phyloP scores from a whole-genome alignment of 2,888 invertebrate genomes.

The Macrophya alboannulata region DNA sequence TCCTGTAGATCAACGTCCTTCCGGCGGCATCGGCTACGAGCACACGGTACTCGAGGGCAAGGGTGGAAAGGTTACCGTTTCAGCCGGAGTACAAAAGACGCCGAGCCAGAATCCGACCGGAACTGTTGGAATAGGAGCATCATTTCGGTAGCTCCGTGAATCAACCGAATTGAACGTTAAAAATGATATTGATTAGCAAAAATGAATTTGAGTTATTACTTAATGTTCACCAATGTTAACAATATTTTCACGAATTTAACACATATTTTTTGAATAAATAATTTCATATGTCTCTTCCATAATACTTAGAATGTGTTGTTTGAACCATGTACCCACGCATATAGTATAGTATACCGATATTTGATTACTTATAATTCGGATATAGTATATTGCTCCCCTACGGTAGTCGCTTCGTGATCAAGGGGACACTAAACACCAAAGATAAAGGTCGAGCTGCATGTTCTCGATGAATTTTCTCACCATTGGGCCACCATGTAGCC shows the following conservation, averaged over 20 bases:
- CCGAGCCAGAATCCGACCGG: neutral
- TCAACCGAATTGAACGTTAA: neutral
- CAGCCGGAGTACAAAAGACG: neutral
- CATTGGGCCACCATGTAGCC: slow-evolving; percentile 63
- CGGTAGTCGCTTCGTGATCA: too few species aligned
- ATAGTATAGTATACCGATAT: neutral
- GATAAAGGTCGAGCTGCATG: slow-evolving; percentile 55
- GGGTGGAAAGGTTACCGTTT: neutral
- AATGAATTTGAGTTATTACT: neutral
- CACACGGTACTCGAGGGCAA: neutral
- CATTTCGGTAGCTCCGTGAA: slow-evolving; percentile 1
- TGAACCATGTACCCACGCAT: neutral
- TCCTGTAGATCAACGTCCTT: neutral
- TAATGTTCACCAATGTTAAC: neutral
- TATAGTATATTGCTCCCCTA: neutral
- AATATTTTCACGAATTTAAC: neutral
- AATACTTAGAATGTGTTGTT: neutral
- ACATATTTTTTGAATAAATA: neutral
- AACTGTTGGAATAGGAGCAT: neutral
- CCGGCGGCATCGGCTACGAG: neutral
- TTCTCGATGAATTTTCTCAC: slow-evolving; percentile 65
- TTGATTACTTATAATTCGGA: neutral
- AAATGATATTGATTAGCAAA: neutral
- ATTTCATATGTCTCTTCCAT: neutral
- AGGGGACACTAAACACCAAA: too few species aligned